phyloP scores from a whole-genome alignment of 2,113 vertebrate genomes.

The Orcinus orca region DNA sequence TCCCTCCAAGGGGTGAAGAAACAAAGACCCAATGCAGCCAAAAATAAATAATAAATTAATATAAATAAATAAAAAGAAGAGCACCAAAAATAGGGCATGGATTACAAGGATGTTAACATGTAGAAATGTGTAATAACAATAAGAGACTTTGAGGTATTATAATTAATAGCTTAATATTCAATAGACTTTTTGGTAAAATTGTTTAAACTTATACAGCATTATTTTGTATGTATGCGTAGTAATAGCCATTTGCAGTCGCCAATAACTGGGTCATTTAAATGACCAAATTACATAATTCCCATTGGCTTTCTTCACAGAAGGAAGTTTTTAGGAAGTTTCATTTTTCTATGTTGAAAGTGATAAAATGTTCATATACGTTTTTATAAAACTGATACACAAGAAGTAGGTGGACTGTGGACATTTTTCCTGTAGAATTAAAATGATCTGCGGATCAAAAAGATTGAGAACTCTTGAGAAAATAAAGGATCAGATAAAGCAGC shows the following conservation, averaged over 20 bases:
- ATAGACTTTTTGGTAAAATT: neutral
- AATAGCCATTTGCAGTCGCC: neutral
- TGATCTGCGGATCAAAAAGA: neutral
- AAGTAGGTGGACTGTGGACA: neutral
- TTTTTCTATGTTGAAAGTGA: slow-evolving; percentile 15
- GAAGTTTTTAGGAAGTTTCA: neutral
- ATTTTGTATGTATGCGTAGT: neutral
- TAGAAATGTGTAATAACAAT: neutral
- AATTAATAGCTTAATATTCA: neutral
- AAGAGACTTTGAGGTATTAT: neutral
- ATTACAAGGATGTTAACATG: neutral
- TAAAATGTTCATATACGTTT: neutral
- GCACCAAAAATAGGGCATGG: neutral
- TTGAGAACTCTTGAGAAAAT: neutral
- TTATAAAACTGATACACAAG: neutral
- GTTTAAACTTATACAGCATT: neutral
- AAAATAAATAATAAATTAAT: too few species aligned
- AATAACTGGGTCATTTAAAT: neutral
- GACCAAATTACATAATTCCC: neutral
- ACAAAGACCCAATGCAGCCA: too few species aligned
- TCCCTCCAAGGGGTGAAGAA: too few species aligned
- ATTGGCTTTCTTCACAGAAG: neutral
- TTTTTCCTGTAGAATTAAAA: neutral
- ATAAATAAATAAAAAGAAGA: neutral
- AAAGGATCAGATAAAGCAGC: neutral